Evolutionary conservation across 2,113 vertebrate genomes (phyloP), one percentile per base, ranked within the genome.

Genomic region (Heterotis niloticus): DNA sequence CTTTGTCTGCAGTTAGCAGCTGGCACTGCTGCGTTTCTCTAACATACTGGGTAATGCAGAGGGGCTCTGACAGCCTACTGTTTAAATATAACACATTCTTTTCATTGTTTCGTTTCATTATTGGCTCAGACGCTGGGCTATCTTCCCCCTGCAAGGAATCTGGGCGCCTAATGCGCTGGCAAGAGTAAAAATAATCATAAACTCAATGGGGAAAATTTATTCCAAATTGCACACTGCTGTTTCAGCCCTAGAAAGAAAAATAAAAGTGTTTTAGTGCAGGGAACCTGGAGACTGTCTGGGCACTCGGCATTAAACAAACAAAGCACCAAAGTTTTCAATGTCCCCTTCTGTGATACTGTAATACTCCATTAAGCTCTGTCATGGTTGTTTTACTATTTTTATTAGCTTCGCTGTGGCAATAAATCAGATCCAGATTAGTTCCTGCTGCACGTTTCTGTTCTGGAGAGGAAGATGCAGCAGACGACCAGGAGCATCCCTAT

Each of bases 171-270:
- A 89, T 90, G 89, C 87, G 84, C 81, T 79, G 29, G 52, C 74
- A 81, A 79, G 75, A 89, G 84, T 16, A 84, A 84, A 87, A 91
- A 89, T 83, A 88, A 90, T 87, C 88, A 81, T 44, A 85, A 82
- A 29, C 86, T 82, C 84, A 87, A 88, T 89, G 81, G 87, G 88
- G 83, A 68, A 84, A 85, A 88, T 88, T 79, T 80, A 84, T 87
- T 86, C 86, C 76, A 86, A 87, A 77, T 86, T 81, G 83, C 84
- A 85, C 83, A 81, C 78, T 84, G 82, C 79, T 70, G 80, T 65
- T 70, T 17, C 62, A 77, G 77, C 14, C 69, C 67, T 75, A 73
- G 62, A 78, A 81, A 34, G 70, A 71, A 83, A 78, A 85, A 83
- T 66, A 74, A 78, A 77, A 76, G 81, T 76, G 77, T 80, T 83